Conservation (phyloP, 2,113 vertebrate species). For the Oryzias curvinotus region DNA sequence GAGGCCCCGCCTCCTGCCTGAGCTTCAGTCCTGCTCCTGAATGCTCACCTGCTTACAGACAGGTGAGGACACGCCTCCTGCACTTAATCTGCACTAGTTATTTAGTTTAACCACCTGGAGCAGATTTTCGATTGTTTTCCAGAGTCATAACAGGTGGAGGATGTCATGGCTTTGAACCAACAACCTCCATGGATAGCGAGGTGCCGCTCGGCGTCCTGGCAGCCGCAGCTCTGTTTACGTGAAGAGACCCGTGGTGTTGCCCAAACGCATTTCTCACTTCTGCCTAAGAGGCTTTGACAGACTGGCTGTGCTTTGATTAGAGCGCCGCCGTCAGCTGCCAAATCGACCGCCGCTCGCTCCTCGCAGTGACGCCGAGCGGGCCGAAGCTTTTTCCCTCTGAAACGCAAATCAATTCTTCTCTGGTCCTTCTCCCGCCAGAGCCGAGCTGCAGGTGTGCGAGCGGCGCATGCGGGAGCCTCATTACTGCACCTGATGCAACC, state of each 20-base stretch:
- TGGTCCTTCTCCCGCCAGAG: conserved; percentile 15
- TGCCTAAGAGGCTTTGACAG: conserved; percentile 61
- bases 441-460: conserved; percentile 37
- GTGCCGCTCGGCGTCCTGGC: too few species aligned
- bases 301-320: conserved; percentile 55
- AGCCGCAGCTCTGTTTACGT: conserved; percentile 48
- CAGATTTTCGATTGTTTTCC: too few species aligned
- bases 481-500: conserved; percentile 71
- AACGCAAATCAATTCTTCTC: conserved; percentile 41
- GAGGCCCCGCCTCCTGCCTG: too few species aligned
- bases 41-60: not conserved
- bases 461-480: conserved; percentile 45
- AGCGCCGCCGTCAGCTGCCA: conserved; percentile 55
- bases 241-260: conserved; percentile 52
- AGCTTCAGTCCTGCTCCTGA: too few species aligned
- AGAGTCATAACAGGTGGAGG: too few species aligned
- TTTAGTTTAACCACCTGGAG: too few species aligned
- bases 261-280: conserved; percentile 50
- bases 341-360: conserved; percentile 56
- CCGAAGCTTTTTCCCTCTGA: conserved; percentile 38
- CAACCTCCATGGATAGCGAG: too few species aligned
- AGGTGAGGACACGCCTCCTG: too few species aligned
- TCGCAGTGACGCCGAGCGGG: conserved; percentile 33
- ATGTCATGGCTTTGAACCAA: too few species aligned
- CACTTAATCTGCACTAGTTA: too few species aligned